These are phyloP conservation scores for Agelas oroides DNA, from an alignment of 37 sponge, comb jelly and placozoan species.

Conservation along the genomic window DNA sequence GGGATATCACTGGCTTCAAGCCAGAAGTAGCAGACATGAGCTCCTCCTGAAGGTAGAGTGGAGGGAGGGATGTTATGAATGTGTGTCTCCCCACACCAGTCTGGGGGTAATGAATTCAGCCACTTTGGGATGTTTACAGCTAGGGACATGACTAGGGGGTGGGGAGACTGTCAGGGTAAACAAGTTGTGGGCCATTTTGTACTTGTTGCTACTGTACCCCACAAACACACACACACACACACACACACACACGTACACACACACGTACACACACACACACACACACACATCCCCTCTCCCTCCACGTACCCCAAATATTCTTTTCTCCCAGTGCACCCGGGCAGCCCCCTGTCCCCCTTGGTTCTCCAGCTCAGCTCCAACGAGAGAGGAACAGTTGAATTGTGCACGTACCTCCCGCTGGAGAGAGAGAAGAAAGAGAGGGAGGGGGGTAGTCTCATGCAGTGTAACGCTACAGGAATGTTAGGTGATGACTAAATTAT, in stretches of 20 bases:
- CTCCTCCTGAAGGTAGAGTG: slow-evolving; percentile 48
- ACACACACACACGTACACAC: too few species aligned
- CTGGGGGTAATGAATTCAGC: too few species aligned
- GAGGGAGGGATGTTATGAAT: neutral
- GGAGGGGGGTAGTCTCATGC: neutral
- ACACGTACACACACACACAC: too few species aligned
- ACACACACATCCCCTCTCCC: too few species aligned
- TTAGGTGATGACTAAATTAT: neutral
- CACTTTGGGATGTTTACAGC: neutral
- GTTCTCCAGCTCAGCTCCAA: slow-evolving; percentile 72
- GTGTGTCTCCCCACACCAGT: too few species aligned
- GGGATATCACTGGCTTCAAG: slow-evolving; percentile 16
- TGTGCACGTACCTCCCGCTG: slow-evolving; percentile 58
- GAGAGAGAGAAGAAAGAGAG: neutral
- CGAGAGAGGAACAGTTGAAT: slow-evolving; percentile 53
- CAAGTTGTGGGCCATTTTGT: too few species aligned
- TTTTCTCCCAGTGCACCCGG: slow-evolving; percentile 76
- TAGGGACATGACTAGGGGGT: neutral
- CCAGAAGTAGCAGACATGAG: slow-evolving; percentile 44
- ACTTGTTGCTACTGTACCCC: too few species aligned
- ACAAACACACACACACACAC: too few species aligned
- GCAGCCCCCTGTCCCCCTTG: slow-evolving; percentile 36
- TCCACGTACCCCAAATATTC: slow-evolving; percentile 56
- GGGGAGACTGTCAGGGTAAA: too few species aligned
- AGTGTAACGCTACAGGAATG: neutral